Evolutionary conservation across 2,113 vertebrate genomes (phyloP).

Genomic region (Vidua macroura): DNA sequence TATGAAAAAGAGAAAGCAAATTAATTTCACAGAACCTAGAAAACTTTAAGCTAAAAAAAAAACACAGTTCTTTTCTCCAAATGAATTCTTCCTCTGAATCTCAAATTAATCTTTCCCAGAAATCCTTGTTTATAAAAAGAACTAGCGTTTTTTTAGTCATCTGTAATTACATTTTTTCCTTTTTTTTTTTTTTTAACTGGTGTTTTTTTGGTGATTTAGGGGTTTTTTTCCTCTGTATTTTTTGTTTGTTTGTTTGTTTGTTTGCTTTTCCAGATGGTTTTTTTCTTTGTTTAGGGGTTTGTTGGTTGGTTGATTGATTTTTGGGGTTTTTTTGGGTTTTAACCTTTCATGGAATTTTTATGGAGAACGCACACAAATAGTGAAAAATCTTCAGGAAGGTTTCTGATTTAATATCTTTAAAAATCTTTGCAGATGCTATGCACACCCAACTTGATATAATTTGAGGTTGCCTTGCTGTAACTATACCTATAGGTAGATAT

Average conservation of each 20-base stretch:
- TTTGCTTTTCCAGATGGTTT: background rate
- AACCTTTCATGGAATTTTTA: background rate
- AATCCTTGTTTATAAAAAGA: background rate
- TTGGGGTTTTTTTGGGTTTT: accelerated
- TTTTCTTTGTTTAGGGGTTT: background rate
- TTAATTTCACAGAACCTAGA: background rate
- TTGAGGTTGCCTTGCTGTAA: background rate
- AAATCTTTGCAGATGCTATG: background rate
- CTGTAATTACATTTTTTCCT: background rate
- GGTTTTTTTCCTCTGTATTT: background rate
- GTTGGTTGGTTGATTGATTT: background rate
- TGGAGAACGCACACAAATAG: background rate
- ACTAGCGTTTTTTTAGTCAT: accelerated
- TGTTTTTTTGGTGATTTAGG: accelerated
- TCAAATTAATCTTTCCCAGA: background rate
- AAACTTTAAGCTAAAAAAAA: background rate
- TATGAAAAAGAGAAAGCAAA: background rate
- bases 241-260: background rate
- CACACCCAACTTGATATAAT: background rate
- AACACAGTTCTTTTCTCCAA: background rate
- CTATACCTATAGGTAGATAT: background rate
- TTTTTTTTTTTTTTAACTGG: background rate
- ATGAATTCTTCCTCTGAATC: background rate
- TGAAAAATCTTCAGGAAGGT: background rate
- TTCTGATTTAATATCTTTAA: background rate